Conservation (phyloP, 2,888 invertebrate genomes). For the Beris morrisii region DNA sequence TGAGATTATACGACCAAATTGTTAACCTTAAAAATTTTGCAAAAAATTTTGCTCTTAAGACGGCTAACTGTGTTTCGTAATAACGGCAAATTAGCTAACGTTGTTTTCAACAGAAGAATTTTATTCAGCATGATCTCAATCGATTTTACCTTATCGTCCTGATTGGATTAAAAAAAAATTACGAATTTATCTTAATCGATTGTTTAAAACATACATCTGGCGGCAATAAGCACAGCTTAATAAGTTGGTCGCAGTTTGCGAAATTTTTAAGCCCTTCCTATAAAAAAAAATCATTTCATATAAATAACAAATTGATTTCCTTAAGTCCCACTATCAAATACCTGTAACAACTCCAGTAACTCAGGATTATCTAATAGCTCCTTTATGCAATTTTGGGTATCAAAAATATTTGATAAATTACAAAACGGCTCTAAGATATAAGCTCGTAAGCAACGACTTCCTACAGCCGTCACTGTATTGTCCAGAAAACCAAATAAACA, state of each 20-base stretch:
- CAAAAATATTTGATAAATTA: constrained; percentile 65
- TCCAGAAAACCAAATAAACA: constrained; percentile 70
- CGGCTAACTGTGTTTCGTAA: constrained; percentile 50
- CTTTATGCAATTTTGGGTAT: constrained; percentile 72
- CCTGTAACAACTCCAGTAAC: constrained; percentile 67
- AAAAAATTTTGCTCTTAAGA: constrained; percentile 42
- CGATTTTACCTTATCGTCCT: constrained; percentile 56
- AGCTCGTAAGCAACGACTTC: constrained; percentile 76
- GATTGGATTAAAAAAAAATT: constrained; percentile 44
- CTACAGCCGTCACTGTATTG: constrained; percentile 71
- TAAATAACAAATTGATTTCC: neutral
- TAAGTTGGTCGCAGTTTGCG: constrained; percentile 77
- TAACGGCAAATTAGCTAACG: constrained; percentile 71
- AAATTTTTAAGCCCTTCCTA: constrained; percentile 69
- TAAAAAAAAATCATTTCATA: constrained; percentile 39
- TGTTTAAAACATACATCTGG: constrained; percentile 8
- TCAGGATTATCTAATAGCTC: constrained; percentile 73
- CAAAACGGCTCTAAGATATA: constrained; percentile 79
- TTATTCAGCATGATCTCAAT: constrained; percentile 80
- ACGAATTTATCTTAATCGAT: neutral
- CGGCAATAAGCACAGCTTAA: constrained; percentile 26
- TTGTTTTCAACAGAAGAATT: constrained; percentile 73
- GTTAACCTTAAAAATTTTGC: constrained; percentile 39
- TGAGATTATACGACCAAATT: constrained; percentile 36
- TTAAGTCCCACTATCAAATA: constrained; percentile 43